Evolutionary conservation across 2,888 invertebrate genomes (phyloP), one percentile per base, ranked within the genome.

Genomic region (Bugulina stolonifera): DNA sequence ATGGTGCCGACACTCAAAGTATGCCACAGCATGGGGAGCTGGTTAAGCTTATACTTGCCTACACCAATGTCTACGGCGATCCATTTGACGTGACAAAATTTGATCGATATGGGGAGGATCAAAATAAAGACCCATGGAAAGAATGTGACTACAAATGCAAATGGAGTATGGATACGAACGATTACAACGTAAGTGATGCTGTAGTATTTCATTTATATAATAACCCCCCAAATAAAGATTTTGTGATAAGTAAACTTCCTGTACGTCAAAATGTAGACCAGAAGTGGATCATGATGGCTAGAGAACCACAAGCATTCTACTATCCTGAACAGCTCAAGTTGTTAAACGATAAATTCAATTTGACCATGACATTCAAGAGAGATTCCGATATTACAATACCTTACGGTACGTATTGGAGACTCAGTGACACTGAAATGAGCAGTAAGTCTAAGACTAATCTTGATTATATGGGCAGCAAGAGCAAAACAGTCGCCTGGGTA

Each of bases 271-370:
- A 25, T 57, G 5, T 25, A 3, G 5, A 25, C 5, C 57, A 57
- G 57, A 57, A 57, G 25, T 57, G 75, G 69, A 35, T 74, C 73
- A 18, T 71, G 54, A 14, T 71, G 54, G 69, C 73, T 71, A 43
- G 72, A 22, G 69, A 58, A 69, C 76, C 75, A 57, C 76, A 77
- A 1, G 77, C 77, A 54, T 77, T 77, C 29, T 76, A 75, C 69
- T 77, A 77, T 10, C 73, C 75, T 27, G 72, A 73, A 3, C 73
- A 69, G 57, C 73, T 75, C 5, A 54, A 32, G 54, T 14, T 18
- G 14, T 35, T 27, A 34, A 55, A 35, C 23, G 32, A 29, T 27
- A 5, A 71, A 0, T 74, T 75, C 64, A 75, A 75, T 34, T 73
- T 73, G 73, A 75, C 75, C 0, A 73, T 75, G 73, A 72, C 73